These are phyloP conservation scores for Paratrypauchen microcephalus DNA, from an alignment of 2,797 vertebrate genomes.

Conservation along the genomic window DNA sequence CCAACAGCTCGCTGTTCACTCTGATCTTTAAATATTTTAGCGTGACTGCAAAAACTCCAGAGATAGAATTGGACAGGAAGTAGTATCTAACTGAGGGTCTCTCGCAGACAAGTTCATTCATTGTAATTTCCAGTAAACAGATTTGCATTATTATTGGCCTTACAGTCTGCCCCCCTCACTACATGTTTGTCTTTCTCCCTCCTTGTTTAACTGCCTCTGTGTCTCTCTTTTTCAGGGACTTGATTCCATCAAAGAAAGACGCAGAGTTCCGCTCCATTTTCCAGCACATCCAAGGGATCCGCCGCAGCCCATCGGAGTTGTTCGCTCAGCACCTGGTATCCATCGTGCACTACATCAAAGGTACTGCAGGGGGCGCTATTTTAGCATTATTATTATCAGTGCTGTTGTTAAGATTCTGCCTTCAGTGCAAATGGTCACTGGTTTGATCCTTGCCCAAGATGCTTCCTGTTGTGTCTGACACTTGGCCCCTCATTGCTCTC, in stretches of 20 bases:
- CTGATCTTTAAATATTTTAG: too few relatives aligned
- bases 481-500: too few relatives aligned
- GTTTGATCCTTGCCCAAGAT: background rate
- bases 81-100: too few relatives aligned
- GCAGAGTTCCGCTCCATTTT: constrained; percentile 96
- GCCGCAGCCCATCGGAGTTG: constrained; percentile 90
- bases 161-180: too few relatives aligned
- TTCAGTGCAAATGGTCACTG: too few relatives aligned
- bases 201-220: constrained; percentile 66
- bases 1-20: too few relatives aligned
- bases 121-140: too few relatives aligned
- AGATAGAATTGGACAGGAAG: too few relatives aligned
- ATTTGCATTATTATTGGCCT: too few relatives aligned
- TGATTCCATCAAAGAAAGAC: constrained; percentile 89
- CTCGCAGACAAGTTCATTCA: too few relatives aligned
- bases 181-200: background rate
- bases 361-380: constrained; percentile 62
- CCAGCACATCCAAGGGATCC: constrained; percentile 91
- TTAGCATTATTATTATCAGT: background rate
- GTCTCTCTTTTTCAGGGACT: constrained; percentile 83
- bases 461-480: background rate
- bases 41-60: too few relatives aligned
- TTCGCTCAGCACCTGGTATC: constrained; percentile 98
- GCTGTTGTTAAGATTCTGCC: too few relatives aligned
- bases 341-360: constrained; percentile 98